Percentiles rank a stretch among this genome's conserved stretches.
These are phyloP conservation scores for Eueides isabella DNA, from an alignment of 1,140 invertebrate genomes.

Conservation along the genomic window DNA sequence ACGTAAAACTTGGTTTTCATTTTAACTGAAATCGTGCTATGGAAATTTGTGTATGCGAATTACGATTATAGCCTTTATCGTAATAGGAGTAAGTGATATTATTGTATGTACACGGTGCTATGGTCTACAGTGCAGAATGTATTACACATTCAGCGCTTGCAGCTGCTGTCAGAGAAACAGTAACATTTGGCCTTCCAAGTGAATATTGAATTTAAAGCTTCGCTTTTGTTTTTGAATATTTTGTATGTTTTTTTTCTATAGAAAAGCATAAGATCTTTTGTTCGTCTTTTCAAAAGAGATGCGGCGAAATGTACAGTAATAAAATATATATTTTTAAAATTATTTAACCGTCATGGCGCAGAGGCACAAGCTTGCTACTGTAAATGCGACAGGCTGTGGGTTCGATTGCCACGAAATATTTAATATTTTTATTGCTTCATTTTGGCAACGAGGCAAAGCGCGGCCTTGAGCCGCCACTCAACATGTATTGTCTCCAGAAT, in stretches of 20 bases:
- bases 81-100: background rate
- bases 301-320: too few relatives aligned
- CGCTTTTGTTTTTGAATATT: background rate
- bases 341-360: too few relatives aligned
- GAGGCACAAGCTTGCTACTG: too few relatives aligned
- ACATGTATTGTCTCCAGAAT: too few relatives aligned
- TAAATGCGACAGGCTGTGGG: too few relatives aligned
- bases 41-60: background rate
- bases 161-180: slow-evolving; percentile 16
- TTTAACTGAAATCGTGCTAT: background rate
- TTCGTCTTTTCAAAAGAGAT: background rate
- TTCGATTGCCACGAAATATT: too few relatives aligned
- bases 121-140: slow-evolving; percentile 10
- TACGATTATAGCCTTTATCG: background rate
- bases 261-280: background rate
- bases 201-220: slow-evolving; percentile 13
- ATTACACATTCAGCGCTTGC: slow-evolving; percentile 18
- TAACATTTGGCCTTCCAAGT: slow-evolving; percentile 8
- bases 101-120: background rate
- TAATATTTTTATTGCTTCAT: too few relatives aligned
- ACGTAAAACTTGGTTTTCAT: background rate
- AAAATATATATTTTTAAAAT: too few relatives aligned
- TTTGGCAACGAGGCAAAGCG: too few relatives aligned
- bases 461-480: too few relatives aligned
- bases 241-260: background rate